Evolutionary conservation across 2,113 vertebrate genomes (phyloP), one percentile per base, ranked within the genome.

Genomic region (Mastomys coucha): DNA sequence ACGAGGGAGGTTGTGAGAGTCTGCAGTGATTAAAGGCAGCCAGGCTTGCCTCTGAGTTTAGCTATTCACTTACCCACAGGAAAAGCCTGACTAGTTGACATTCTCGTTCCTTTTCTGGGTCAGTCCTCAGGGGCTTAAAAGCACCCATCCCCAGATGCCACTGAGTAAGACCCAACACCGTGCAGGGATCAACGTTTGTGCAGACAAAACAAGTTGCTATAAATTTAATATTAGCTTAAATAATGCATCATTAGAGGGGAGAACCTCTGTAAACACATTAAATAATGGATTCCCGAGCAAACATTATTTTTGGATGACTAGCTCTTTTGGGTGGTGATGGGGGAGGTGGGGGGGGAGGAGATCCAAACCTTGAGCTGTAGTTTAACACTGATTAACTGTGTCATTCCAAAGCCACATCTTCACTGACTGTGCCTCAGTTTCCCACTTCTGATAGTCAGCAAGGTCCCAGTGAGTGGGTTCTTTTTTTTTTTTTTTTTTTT

Each of bases 211-310:
- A 97, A 94, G 89, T 86, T 58, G 76, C 81, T 82, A 94, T 96
- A 94, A 93, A 96, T 96, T 96, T 96, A 93, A 96, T 96, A 96
- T 97, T 96, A 94, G 88, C 94, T 97, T 97, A 96, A 97, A 97
- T 95, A 96, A 97, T 93, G 94, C 92, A 96, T 96, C 70, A 96
- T 96, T 93, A 94, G 91, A 69, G 97, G 96, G 95, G 95, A 33
- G 84, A 96, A 84, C 75, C 89, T 98, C 91, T 84, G 95, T 93
- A 97, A 96, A 97, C 88, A 95, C 45, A 93, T 93, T 91, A 94
- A 95, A 94, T 96, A 96, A 97, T 96, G 88, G 78, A 96, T 96
- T 94, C 84, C 91, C 91, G 28, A 93, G 92, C 90, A 96, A 94
- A 97, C 95, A 81, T 78, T 82, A 72, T 70, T 95, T 97, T 91